A percentile compares a stretch with the other conserved stretches of the same genome.
Evolutionary conservation across 2,888 invertebrate genomes (phyloP).

Genomic region (Leptinotarsa peninsularis): DNA sequence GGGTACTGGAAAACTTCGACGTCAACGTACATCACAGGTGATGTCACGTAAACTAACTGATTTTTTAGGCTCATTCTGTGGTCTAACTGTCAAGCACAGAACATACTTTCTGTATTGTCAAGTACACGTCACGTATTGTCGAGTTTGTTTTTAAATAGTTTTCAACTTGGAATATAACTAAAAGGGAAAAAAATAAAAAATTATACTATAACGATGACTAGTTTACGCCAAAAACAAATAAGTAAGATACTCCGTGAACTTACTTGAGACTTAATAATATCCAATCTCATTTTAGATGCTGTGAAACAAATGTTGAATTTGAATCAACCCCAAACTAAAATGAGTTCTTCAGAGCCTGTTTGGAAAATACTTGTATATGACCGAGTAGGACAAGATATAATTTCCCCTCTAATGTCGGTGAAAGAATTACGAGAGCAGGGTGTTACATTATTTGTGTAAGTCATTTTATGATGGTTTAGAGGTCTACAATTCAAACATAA

Average conservation of each 20-base stretch:
- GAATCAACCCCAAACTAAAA: constrained; percentile 83
- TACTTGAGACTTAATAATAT: constrained; percentile 37
- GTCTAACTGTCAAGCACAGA: neutral
- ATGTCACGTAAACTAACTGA: neutral
- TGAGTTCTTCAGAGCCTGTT: constrained; percentile 85
- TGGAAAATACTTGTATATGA: constrained; percentile 99
- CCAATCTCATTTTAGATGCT: constrained; percentile 75
- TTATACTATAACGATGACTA: constrained; percentile 68
- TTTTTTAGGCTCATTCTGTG: too few species aligned
- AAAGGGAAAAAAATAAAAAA: neutral
- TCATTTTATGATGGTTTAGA: constrained; percentile 48
- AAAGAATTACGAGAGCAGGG: constrained; percentile 96
- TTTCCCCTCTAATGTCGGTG: constrained; percentile 95
- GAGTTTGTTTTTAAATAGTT: neutral
- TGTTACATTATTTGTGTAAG: constrained; percentile 97
- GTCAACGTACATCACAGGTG: too few species aligned
- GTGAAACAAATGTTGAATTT: constrained; percentile 96
- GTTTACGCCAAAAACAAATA: constrained; percentile 78
- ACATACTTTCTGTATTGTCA: neutral
- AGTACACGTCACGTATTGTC: neutral
- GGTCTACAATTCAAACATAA: neutral
- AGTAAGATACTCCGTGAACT: constrained; percentile 67
- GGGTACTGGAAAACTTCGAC: too few species aligned
- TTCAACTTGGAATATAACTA: neutral
- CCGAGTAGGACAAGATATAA: constrained; percentile 96